Evolutionary conservation across 1,140 invertebrate species (phyloP).

Genomic region (Anagrus nilaparvatae): DNA sequence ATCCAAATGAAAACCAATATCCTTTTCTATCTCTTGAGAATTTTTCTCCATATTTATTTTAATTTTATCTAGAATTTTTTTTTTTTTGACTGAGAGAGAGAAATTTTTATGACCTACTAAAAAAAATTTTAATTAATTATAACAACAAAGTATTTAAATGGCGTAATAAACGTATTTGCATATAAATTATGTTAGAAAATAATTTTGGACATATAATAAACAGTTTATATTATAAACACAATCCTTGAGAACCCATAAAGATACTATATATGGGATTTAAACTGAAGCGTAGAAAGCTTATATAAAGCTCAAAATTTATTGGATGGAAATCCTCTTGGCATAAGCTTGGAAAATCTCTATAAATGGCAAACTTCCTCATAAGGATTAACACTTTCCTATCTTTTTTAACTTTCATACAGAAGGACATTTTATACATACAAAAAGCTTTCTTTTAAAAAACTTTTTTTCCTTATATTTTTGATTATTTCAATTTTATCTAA

Average conservation of each 20-base stretch:
- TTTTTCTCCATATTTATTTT: slow-evolving; percentile 20
- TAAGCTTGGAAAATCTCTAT: slow-evolving; percentile 40
- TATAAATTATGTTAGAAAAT: neutral
- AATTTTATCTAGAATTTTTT: slow-evolving; percentile 13
- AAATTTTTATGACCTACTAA: no score
- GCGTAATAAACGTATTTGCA: slow-evolving; percentile 14
- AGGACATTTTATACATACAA: no score
- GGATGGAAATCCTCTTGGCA: slow-evolving; percentile 42
- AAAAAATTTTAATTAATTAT: no score
- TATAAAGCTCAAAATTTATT: slow-evolving; percentile 45
- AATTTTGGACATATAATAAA: neutral
- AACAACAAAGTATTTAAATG: no score
- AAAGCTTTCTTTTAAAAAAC: no score
- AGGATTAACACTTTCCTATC: slow-evolving; percentile 46
- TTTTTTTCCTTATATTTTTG: no score
- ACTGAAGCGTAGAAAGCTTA: slow-evolving; percentile 44
- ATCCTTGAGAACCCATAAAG: no score
- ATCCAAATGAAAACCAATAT: slow-evolving; percentile 43
- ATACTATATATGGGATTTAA: slow-evolving; percentile 44
- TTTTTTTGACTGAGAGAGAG: no score
- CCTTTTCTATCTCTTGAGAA: slow-evolving; percentile 36
- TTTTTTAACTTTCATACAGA: slow-evolving; percentile 28
- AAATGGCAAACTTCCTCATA: slow-evolving; percentile 38
- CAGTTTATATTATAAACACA: neutral
- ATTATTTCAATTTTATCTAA: no score